Base-by-base conservation (phyloP, 2,797 vertebrate genomes). In the Tapirus indicus region DNA sequence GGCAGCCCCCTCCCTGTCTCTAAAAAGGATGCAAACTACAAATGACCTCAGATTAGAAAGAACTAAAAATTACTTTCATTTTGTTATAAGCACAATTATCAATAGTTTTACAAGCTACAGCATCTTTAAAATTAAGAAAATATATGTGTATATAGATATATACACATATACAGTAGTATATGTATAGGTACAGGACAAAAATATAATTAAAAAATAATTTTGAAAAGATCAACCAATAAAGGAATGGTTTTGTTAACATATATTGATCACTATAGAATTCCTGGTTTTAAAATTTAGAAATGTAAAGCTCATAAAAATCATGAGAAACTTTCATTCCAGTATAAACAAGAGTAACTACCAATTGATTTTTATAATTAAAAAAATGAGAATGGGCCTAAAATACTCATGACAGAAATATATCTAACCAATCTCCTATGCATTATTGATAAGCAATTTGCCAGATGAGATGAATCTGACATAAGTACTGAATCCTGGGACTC, bases 51-150 rank as follows among this genome's bases (percentile, higher is more conserved):
- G 35, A 32, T 91, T 47, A 52, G 27, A 92, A 83, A 47, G 7
- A 74, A 44, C 20, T 69, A 88, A 96, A 92, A 84, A 80, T 32
- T 44, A 91, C 2, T 85, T 85, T 54, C 58, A 71, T 91, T 91
- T 69, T 79, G 1, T 84, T 66, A 62, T 54, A 80, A 68, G 35
- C 11, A 83, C 20, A 88, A 80, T 47, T 60, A 88, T 54, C 13
- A 56, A 62, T 11, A 77, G 5, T 77, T 86, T 91, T 74, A 52
- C 69, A 78, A 78, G 8, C 32, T 52, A 62, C 0, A 44, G 4
- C 11, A 32, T 84, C 32, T 74, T 56, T 91, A 87, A 58, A 92
- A 74, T 68, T 27, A 41, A 84, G 56, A 92, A 78, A 87, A 60
- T 83, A 68, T 86, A 44, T 27, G 1, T 88, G 11, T 49, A 78